Evolutionary conservation across 2,113 vertebrate genomes (phyloP).

Genomic region (Macrotis lagotis): DNA sequence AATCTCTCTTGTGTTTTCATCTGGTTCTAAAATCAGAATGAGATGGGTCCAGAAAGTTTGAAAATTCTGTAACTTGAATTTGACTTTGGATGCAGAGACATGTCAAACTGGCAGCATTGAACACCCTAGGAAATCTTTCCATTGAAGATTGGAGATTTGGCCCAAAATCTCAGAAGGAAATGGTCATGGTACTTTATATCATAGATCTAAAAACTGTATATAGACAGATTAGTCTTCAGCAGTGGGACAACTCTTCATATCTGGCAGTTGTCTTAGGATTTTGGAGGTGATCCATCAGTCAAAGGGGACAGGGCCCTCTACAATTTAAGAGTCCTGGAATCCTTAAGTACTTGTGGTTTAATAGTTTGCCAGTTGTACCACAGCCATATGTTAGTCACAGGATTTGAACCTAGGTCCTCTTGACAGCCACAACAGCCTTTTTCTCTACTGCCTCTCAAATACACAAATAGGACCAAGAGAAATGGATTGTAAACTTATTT

Average conservation of each 20-base stretch:
- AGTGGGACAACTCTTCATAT: not conserved
- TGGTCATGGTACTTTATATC: not conserved
- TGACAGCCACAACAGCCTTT: not conserved
- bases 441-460: not conserved
- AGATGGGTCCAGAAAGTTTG: conserved; percentile 30
- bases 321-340: not conserved
- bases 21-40: conserved; percentile 28
- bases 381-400: not conserved
- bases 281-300: not conserved
- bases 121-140: not conserved
- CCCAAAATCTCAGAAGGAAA: conserved; percentile 26
- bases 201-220: not conserved
- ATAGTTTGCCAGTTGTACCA: not conserved
- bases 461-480: not conserved
- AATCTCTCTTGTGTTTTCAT: conserved; percentile 55
- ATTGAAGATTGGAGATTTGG: conserved; percentile 26
- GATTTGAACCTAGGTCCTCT: not conserved
- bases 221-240: not conserved
- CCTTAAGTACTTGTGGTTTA: not conserved
- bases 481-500: not conserved
- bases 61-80: conserved; percentile 42
- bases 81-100: not conserved
- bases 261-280: not conserved
- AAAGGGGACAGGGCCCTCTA: not conserved
- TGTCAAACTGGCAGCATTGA: not conserved